Base-by-base conservation (phyloP, 2,797 vertebrate genomes). In the Muraenolepis orangiensis region DNA sequence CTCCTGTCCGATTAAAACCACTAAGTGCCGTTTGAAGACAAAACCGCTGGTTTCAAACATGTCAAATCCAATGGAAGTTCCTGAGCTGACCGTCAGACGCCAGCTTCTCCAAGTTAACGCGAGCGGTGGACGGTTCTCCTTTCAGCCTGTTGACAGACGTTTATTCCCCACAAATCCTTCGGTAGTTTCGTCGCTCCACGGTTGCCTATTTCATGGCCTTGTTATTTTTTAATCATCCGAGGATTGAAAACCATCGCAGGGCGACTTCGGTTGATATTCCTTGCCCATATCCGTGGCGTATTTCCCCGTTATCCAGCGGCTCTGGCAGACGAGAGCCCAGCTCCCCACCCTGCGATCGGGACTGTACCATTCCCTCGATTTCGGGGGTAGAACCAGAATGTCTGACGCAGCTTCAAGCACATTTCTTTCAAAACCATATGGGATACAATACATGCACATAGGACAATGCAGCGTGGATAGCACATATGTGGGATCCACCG, bases 311-410 rank as follows among this genome's bases (percentile, higher is more conserved):
- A 85, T 86, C 88, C 87, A 79, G 88, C 91, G 89, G 88, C 89
- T 90, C 85, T 86, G 89, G 85, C 82, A 36, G 87, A 84, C 86
- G 83, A 84, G 83, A 83, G 84, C 86, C 87, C 89, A 79, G 82
- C 87, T 90, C 92, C 91, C 93, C 92, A 89, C 92, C 93, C 94
- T 87, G 90, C 80, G 78, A 85, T 75, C 40, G 36, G 91, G 94
- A 91, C 82, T 40, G 74, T 90, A 93, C 94, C 93, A 94, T 81
- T 14, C 77, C 57, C 57, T 26, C 71, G 40, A 11, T n/a, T 51
- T 66, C 20, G 51, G 51, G 72, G 36, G 34, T 42, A 16, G 5
- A 20, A 76, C 71, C 23, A 31, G 16, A 32, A 40, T 66, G 73
- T 71, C 74, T 83, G 87, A 77, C 76, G 84, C 88, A 86, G 86